A percentile compares a stretch with the other conserved stretches of the same genome.
Evolutionary conservation across 1,140 invertebrate species (phyloP).

Genomic region (Mamestra configurata): DNA sequence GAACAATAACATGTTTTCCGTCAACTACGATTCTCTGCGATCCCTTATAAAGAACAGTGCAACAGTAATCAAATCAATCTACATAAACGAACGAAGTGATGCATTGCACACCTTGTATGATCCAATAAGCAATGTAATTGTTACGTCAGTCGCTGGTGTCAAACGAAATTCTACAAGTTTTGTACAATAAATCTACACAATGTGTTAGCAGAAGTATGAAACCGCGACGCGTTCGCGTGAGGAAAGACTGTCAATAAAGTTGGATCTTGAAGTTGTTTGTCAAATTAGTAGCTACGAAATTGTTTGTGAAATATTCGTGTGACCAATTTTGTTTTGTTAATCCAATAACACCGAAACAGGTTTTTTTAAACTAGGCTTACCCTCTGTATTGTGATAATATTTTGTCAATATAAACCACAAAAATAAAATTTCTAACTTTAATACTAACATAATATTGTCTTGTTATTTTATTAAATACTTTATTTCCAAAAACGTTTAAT

Average conservation of each 20-base stretch:
- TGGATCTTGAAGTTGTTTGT: not conserved
- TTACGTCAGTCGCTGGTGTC: slow-evolving; percentile 8
- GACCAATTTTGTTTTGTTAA: not conserved
- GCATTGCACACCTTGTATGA: slow-evolving; percentile 20
- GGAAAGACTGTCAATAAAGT: not conserved
- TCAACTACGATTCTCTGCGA: not conserved
- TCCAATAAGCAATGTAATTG: slow-evolving; percentile 22
- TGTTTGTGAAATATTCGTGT: slow-evolving; percentile 4
- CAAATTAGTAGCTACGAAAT: slow-evolving; percentile 1
- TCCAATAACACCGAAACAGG: too few species aligned
- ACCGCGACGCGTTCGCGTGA: slow-evolving; percentile 17
- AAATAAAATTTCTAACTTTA: too few species aligned
- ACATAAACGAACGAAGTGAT: slow-evolving; percentile 14
- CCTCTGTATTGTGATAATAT: too few species aligned
- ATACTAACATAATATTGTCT: too few species aligned
- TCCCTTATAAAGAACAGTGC: slow-evolving; percentile 12
- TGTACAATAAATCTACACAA: not conserved
- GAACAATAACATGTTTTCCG: slow-evolving; percentile 8
- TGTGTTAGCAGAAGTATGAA: slow-evolving; percentile 9
- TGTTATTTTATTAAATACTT: too few species aligned
- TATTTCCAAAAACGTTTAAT: too few species aligned
- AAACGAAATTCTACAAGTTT: not conserved
- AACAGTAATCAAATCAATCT: slow-evolving; percentile 3
- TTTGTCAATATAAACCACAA: too few species aligned
- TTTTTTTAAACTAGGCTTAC: too few species aligned